Conservation (phyloP, 2,797 vertebrate genomes). For the Tenualosa ilisha region DNA sequence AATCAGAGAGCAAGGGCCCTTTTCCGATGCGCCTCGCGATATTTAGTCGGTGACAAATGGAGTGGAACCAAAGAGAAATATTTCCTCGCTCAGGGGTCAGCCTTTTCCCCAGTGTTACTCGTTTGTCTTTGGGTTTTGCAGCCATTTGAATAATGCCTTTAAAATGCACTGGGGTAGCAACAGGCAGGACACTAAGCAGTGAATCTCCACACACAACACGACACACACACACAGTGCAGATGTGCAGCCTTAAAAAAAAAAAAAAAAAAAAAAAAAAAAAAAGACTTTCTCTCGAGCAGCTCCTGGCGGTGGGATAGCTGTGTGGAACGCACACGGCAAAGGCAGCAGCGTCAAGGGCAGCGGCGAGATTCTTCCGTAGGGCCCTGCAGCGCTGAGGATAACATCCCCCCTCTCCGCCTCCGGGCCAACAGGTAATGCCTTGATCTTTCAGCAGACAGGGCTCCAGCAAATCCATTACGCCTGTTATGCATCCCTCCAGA, state of each 20-base stretch:
- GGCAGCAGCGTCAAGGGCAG: not conserved
- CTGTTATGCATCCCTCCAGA: slow-evolving; percentile 20
- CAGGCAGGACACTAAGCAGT: not conserved
- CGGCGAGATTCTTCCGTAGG: not conserved
- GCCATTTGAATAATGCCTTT: slow-evolving; percentile 8
- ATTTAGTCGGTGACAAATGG: slow-evolving; percentile 31
- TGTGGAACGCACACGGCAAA: not conserved
- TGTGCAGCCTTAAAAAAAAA: not conserved
- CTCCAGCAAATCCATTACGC: slow-evolving; percentile 25
- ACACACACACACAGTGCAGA: slow-evolving; percentile 6
- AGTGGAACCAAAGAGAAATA: slow-evolving; percentile 23
- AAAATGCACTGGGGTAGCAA: slow-evolving; percentile 12
- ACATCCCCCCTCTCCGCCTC: not conserved
- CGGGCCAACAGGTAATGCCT: slow-evolving; percentile 16
- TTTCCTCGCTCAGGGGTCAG: not conserved
- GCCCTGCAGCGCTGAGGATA: not conserved
- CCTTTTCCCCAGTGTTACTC: not conserved
- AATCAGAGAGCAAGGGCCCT: slow-evolving; percentile 21
- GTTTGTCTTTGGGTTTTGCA: not conserved
- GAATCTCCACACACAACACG: not conserved
- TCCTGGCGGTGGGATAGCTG: not conserved
- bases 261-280: too few relatives aligned
- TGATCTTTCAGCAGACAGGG: slow-evolving; percentile 18
- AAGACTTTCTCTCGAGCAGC: not conserved
- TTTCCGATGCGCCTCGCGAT: not conserved